phyloP scores from a whole-genome alignment of 2,113 vertebrate genomes.

The Heterochromis multidens region DNA sequence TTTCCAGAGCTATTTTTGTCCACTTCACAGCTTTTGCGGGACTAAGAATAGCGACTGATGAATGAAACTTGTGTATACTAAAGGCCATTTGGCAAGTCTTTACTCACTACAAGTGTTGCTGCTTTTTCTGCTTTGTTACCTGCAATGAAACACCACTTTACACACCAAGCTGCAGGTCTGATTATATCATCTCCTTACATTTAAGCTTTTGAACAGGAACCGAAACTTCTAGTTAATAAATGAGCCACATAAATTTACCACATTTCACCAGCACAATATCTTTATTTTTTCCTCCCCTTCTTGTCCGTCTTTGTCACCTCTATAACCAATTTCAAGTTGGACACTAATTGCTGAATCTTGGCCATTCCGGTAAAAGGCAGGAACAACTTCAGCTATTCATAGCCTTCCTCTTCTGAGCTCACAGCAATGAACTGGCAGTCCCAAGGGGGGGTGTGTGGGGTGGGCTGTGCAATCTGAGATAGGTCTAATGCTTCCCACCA shows the following conservation, averaged over 20 bases:
- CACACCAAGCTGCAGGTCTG: not conserved
- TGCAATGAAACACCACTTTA: not conserved
- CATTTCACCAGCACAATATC: not conserved
- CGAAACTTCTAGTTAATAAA: not conserved
- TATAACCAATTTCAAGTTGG: constrained; percentile 45
- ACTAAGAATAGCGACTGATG: constrained; percentile 42
- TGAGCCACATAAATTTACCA: not conserved
- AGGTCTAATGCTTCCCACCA: constrained; percentile 66
- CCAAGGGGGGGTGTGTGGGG: not conserved
- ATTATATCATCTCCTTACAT: not conserved
- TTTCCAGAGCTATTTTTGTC: constrained; percentile 22
- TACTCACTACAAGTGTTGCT: not conserved
- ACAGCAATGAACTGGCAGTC: constrained; percentile 44
- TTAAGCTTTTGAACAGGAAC: not conserved
- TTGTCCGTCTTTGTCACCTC: not conserved
- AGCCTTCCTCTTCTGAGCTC: constrained; percentile 55
- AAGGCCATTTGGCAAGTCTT: not conserved
- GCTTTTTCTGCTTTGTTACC: not conserved
- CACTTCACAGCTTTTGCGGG: not conserved
- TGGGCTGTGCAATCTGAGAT: constrained; percentile 65
- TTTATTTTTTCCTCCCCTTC: not conserved
- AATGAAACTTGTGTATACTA: constrained; percentile 26
- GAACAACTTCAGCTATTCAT: constrained; percentile 68
- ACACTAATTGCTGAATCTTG: constrained; percentile 49
- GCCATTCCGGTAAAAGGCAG: constrained; percentile 51